Conservation (phyloP, 2,113 vertebrate species). For the Menura novaehollandiae region DNA sequence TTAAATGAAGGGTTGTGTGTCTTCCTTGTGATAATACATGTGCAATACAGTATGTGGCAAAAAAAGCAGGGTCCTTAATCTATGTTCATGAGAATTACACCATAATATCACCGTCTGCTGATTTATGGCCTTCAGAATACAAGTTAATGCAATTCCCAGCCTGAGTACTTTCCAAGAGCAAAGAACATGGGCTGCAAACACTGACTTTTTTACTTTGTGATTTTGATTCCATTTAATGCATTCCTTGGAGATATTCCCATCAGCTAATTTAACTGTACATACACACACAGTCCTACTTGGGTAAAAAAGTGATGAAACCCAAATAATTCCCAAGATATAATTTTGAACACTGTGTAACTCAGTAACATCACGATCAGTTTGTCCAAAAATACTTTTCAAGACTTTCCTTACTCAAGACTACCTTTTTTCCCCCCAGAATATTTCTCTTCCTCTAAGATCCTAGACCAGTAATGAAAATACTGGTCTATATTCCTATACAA, state of each 20-base stretch:
- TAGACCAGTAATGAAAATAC: neutral
- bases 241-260: neutral
- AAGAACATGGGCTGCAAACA: neutral
- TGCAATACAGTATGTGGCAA: neutral
- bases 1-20: neutral
- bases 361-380: neutral
- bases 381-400: neutral
- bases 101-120: neutral
- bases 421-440: neutral
- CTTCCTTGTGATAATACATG: neutral
- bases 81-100: neutral
- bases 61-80: neutral
- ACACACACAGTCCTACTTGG: neutral
- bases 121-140: neutral
- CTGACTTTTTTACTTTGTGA: neutral
- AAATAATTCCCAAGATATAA: neutral
- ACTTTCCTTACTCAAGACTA: neutral
- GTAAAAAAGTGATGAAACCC: neutral
- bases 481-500: too few species aligned
- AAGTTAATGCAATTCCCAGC: neutral
- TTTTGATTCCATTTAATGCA: neutral
- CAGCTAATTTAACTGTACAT: neutral
- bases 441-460: neutral
- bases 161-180: neutral
- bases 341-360: neutral